phyloP scores from a whole-genome alignment of 2,113 vertebrate genomes.

The Calidris pugnax region DNA sequence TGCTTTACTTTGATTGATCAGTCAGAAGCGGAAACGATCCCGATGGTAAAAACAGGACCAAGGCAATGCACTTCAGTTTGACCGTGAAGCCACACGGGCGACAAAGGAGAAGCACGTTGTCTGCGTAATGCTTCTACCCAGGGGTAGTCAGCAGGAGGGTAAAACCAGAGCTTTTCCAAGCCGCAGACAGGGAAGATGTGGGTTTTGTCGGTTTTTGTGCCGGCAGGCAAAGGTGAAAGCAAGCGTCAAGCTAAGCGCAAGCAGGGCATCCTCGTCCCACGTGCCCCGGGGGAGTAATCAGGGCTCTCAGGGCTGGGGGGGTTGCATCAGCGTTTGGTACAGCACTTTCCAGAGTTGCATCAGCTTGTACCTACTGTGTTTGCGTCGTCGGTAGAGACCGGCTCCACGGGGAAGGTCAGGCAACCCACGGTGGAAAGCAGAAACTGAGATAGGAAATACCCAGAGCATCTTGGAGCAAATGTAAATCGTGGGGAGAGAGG shows the following conservation, averaged over 20 bases:
- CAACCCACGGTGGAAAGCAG: conserved; percentile 57
- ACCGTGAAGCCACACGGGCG: accelerated
- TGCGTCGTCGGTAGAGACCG: not conserved
- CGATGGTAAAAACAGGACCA: not conserved
- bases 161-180: not conserved
- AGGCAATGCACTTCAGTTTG: not conserved
- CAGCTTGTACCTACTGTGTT: conserved; percentile 45
- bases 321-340: conserved; percentile 33
- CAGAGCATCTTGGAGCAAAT: not conserved
- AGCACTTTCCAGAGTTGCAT: conserved; percentile 64
- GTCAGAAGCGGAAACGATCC: not conserved
- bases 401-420: conserved; percentile 23
- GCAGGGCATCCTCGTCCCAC: not conserved
- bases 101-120: not conserved
- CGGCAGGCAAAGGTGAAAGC: not conserved
- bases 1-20: conserved; percentile 34
- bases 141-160: not conserved
- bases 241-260: not conserved
- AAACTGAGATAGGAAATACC: conserved; percentile 55
- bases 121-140: not conserved
- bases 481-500: not conserved
- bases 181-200: accelerated
- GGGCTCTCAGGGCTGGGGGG: not conserved
- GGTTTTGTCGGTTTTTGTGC: not conserved
- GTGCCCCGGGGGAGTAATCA: not conserved